Evolutionary conservation across 1,140 invertebrate species (phyloP).

Genomic region (Epicauta chinensis): DNA sequence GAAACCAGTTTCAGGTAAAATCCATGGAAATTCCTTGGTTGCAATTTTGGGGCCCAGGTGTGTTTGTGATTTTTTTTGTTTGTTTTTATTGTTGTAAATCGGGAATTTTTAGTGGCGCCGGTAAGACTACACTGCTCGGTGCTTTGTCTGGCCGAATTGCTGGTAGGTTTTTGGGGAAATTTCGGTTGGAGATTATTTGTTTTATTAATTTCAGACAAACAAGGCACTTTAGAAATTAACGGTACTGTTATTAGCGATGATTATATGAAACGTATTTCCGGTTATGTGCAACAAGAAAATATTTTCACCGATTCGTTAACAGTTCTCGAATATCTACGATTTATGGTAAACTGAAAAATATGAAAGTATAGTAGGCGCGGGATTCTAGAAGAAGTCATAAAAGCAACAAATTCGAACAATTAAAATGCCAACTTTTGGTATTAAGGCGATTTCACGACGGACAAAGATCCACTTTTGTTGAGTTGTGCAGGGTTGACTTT

Average conservation of each 20-base stretch:
- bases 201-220: conserved; percentile 43
- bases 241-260: conserved; percentile 53
- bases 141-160: conserved; percentile 52
- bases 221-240: conserved; percentile 61
- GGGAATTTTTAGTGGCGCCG: conserved; percentile 53
- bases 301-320: conserved; percentile 61
- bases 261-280: conserved; percentile 61
- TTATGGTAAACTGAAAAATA: conserved; percentile 58
- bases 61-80: conserved; percentile 17
- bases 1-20: conserved; percentile 41
- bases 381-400: no score
- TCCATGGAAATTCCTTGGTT: conserved; percentile 40
- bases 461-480: no score
- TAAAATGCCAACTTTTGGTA: no score
- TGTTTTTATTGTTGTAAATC: conserved; percentile 7
- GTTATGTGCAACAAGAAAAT: conserved; percentile 67
- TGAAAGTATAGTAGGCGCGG: no score
- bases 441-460: no score
- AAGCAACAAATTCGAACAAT: no score
- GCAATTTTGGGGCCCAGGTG: conserved; percentile 48
- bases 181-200: no score
- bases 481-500: no score
- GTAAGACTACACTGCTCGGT: conserved; percentile 65
- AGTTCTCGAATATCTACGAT: conserved; percentile 64
- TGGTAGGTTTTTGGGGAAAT: no score